Base-by-base conservation (phyloP, 2,797 vertebrate genomes). In the Acanthurus tractus region DNA sequence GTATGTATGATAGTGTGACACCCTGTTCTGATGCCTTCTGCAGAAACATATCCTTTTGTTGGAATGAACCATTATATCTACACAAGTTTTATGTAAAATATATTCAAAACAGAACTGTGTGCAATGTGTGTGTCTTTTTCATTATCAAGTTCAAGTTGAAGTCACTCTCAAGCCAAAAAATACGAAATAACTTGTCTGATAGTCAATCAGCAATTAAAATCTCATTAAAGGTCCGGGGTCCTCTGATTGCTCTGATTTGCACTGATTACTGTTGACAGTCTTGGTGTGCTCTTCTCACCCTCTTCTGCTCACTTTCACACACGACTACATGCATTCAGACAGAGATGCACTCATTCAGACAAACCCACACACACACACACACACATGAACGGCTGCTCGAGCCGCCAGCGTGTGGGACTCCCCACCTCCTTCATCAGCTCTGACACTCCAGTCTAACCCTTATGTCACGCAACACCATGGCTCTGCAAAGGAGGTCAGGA, bases 401-500 rank as follows among this genome's bases (percentile, higher is more conserved):
- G 81, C 78, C 36, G 63, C 63, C 83, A 71, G 78, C 52, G 50
- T 85, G 78, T 83, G 63, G 18, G 70, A 67, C 55, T 64, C 76
- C 74, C 82, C 84, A 67, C 78, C 78, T 80, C 80, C 84, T 79
- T 74, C 80, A 84, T 90, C 86, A 88, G 79, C 63, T 87, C 88
- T 42, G 49, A 88, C 86, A 83, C 89, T 74, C 50, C 59, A 2
- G 65, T 73, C 84, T 85, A 82, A 78, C 74, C 72, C 77, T 7
- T 18, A 76, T 87, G 86, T 91, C 89, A 92, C 81, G 84, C 89
- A 85, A 91, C 83, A 87, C 80, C 66, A 63, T 38, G 50, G 70
- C 81, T 74, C 73, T 40, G 68, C 71, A 74, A 86, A 88, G 70
- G 77, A 83, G 89, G 85, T 88, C 70, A 23, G 57, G 56, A 55